Conservation (phyloP, 2,888 invertebrate genomes). For the Drosophila prostipennis region DNA sequence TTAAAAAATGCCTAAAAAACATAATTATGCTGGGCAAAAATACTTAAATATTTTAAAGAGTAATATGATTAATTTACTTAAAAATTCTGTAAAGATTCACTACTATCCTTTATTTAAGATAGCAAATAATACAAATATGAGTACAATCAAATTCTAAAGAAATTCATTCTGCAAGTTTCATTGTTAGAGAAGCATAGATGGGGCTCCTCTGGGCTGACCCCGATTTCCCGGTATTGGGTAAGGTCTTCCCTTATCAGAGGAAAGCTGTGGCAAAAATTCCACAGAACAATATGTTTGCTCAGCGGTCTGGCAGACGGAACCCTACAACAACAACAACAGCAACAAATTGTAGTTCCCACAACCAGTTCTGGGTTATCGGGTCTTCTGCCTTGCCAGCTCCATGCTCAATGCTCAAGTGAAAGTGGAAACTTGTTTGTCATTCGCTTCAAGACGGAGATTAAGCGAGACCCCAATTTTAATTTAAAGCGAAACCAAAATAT, state of each 20-base stretch:
- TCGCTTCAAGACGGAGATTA: conserved; percentile 34
- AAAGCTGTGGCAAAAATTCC: conserved; percentile 23
- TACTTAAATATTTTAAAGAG: no score
- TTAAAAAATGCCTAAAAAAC: no score
- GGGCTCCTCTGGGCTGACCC: conserved; percentile 10
- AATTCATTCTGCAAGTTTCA: neutral
- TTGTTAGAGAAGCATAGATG: neutral
- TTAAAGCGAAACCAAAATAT: conserved; percentile 39
- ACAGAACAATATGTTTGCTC: conserved; percentile 23
- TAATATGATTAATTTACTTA: no score
- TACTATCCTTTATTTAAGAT: no score
- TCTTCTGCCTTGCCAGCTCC: conserved; percentile 9
- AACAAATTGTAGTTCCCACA: conserved; percentile 15
- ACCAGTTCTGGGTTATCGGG: conserved; percentile 37
- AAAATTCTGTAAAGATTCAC: no score
- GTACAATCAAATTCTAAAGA: neutral
- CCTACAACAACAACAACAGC: conserved; percentile 5
- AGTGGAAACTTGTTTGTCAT: conserved; percentile 40
- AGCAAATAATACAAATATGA: no score
- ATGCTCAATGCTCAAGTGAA: conserved; percentile 30
- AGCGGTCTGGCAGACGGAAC: conserved; percentile 28
- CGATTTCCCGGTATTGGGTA: conserved; percentile 23
- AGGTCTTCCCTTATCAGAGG: conserved; percentile 26
- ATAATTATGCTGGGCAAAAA: no score
- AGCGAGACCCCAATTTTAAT: conserved; percentile 10